These are phyloP conservation scores for Lagorchestes hirsutus DNA, from an alignment of 2,797 vertebrate species.

Conservation along the genomic window DNA sequence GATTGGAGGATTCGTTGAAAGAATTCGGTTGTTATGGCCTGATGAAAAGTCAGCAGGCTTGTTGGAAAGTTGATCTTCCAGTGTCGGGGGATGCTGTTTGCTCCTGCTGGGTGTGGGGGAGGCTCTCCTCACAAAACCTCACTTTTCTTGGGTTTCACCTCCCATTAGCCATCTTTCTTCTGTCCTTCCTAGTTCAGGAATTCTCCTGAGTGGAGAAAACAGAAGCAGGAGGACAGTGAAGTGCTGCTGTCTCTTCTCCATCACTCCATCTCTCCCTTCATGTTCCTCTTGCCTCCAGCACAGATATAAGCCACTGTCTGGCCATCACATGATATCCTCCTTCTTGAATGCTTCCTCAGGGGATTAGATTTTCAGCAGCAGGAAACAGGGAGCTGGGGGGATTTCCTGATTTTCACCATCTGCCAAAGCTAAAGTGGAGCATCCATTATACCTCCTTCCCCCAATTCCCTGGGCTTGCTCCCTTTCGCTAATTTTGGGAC, in stretches of 20 bases:
- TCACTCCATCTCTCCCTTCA: neutral
- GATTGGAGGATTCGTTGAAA: neutral
- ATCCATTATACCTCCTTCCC: neutral
- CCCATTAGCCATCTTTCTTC: neutral
- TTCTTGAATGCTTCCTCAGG: neutral
- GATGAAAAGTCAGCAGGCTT: neutral
- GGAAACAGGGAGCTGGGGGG: neutral
- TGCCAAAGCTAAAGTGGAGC: neutral
- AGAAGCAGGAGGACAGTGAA: neutral
- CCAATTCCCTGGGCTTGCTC: neutral
- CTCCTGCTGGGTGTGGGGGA: no score
- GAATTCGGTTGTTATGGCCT: rapidly evolving
- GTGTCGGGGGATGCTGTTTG: no score
- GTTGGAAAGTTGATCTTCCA: neutral
- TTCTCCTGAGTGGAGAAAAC: neutral
- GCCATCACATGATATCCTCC: neutral
- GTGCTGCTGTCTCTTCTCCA: neutral
- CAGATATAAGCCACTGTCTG: neutral
- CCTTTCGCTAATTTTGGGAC: neutral
- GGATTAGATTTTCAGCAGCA: neutral
- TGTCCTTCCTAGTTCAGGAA: neutral
- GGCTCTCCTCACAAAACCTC: neutral
- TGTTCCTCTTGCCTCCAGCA: neutral
- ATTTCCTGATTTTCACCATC: neutral
- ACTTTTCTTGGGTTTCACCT: neutral